These are phyloP conservation scores for Onychorhynchus coronatus DNA, from an alignment of 2,113 vertebrate species.

Conservation along the genomic window DNA sequence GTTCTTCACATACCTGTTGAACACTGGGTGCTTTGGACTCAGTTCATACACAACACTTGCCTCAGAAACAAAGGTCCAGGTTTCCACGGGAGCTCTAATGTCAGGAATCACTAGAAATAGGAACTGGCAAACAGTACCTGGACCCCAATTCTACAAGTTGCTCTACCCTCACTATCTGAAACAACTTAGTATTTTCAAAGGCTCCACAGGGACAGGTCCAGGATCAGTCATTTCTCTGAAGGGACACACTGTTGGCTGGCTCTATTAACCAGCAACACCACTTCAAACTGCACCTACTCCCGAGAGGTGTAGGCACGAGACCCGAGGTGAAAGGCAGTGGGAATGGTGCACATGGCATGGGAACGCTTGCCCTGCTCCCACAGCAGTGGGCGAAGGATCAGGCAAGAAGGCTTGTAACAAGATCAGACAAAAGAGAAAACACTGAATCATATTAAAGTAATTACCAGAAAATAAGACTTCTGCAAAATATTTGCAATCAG, in stretches of 20 bases:
- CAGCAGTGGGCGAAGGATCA: neutral
- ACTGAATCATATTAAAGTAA: conserved; percentile 63
- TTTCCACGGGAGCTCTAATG: neutral
- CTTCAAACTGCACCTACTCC: neutral
- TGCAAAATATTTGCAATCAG: conserved; percentile 36
- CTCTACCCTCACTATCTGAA: neutral
- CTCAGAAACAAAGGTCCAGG: neutral
- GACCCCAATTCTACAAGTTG: neutral
- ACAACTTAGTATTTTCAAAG: neutral
- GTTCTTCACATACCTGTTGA: neutral
- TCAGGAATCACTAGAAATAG: neutral
- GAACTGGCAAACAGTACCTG: neutral
- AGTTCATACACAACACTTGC: neutral
- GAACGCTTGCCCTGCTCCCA: neutral
- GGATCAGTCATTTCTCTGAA: neutral
- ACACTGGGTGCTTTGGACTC: neutral
- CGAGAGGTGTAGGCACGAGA: neutral
- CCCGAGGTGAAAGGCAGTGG: neutral
- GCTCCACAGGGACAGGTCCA: neutral
- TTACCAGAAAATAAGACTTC: conserved; percentile 57
- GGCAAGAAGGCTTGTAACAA: conserved; percentile 38
- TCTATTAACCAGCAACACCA: neutral
- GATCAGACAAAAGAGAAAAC: conserved; percentile 59
- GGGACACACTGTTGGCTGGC: neutral
- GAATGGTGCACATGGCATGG: neutral